Percentiles rank a stretch among this genome's conserved stretches.
These are phyloP conservation scores for Pipistrellus pipistrellus DNA, from an alignment of 2,797 vertebrate genomes.

Conservation along the genomic window DNA sequence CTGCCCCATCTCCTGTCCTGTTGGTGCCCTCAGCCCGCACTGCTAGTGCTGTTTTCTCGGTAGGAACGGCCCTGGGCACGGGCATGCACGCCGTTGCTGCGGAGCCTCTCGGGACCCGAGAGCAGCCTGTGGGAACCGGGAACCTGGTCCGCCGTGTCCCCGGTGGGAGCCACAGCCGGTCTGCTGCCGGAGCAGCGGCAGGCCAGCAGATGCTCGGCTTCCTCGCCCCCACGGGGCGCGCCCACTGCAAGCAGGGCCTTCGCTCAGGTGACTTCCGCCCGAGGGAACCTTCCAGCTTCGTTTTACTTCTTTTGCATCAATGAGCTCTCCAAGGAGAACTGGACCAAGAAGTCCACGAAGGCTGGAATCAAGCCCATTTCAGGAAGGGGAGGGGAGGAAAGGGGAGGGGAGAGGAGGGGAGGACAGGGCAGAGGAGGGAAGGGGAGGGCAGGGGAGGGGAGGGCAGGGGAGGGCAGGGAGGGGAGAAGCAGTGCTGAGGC, in stretches of 20 bases:
- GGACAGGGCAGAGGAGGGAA: too few relatives aligned
- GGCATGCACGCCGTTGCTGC: neutral
- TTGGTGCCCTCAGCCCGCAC: neutral
- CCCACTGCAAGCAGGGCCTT: slow-evolving; percentile 8
- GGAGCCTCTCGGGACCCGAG: neutral
- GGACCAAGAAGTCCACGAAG: slow-evolving; percentile 39
- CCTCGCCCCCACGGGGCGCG: neutral
- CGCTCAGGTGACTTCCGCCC: neutral
- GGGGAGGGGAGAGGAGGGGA: too few relatives aligned
- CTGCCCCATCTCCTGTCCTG: neutral
- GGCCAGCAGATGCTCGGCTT: neutral
- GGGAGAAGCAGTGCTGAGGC: neutral
- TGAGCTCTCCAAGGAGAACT: slow-evolving; percentile 45
- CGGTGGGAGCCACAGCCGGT: neutral
- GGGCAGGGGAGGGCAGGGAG: too few relatives aligned
- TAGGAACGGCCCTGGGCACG: neutral
- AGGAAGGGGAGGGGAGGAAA: too few relatives aligned
- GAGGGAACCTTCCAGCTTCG: neutral
- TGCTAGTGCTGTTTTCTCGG: neutral
- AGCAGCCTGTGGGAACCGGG: neutral
- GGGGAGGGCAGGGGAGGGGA: too few relatives aligned
- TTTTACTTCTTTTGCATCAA: neutral
- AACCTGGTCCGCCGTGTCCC: neutral
- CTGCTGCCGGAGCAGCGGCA: neutral
- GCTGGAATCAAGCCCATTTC: slow-evolving; percentile 2